These are phyloP conservation scores for Prunella himalayana DNA, from an alignment of 2,113 vertebrate genomes.

Conservation along the genomic window DNA sequence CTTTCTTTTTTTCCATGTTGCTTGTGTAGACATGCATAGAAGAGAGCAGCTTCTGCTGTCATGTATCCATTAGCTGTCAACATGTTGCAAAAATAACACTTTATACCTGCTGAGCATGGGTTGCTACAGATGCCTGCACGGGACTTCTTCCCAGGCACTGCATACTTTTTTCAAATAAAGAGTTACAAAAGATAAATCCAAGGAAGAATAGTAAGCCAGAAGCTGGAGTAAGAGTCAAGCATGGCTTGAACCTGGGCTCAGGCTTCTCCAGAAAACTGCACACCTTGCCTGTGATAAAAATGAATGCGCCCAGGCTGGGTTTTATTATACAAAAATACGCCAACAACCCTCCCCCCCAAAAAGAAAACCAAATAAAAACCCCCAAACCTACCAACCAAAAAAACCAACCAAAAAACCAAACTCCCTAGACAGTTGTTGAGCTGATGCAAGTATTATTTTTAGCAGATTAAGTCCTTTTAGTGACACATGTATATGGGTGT, in stretches of 20 bases:
- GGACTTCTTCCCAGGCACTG: background rate
- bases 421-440: background rate
- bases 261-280: background rate
- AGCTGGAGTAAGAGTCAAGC: background rate
- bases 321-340: background rate
- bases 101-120: background rate
- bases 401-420: background rate
- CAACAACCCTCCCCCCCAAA: fast-evolving
- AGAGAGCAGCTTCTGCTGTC: background rate
- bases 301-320: background rate
- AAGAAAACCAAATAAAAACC: background rate
- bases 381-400: background rate
- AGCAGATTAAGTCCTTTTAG: background rate
- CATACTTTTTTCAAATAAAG: background rate
- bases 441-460: background rate
- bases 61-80: fast-evolving
- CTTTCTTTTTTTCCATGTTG: background rate
- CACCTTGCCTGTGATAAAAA: background rate
- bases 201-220: background rate
- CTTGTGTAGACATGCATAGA: background rate
- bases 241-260: background rate
- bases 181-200: background rate
- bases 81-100: background rate
- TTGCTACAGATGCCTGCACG: background rate
- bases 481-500: background rate